Percentiles rank a stretch among this genome's conserved stretches.
phyloP scores from a whole-genome alignment of 2,888 invertebrate species.

The Bombylius discolor region DNA sequence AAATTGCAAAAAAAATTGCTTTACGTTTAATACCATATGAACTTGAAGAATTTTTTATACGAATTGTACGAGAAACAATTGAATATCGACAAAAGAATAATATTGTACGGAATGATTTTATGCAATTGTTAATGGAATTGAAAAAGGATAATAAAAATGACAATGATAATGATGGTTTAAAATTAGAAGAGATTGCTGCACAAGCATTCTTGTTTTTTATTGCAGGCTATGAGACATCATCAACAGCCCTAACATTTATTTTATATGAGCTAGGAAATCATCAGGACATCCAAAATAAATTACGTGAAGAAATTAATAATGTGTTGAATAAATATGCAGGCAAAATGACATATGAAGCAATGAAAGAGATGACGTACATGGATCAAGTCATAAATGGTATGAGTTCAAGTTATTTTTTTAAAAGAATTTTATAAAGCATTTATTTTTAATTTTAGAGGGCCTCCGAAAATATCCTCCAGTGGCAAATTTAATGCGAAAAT shows the following conservation, averaged over 20 bases:
- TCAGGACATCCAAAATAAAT: constrained; percentile 31
- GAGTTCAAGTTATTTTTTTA: neutral
- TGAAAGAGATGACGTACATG: constrained; percentile 35
- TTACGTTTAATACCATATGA: constrained; percentile 15
- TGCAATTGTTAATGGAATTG: constrained; percentile 22
- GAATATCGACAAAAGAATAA: constrained; percentile 1
- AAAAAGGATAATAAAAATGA: constrained; percentile 13
- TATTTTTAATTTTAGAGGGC: constrained; percentile 27
- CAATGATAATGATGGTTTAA: constrained; percentile 11
- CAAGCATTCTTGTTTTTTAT: constrained; percentile 37
- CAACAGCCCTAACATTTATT: constrained; percentile 32
- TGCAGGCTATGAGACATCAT: constrained; percentile 38
- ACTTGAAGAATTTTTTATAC: constrained; percentile 23
- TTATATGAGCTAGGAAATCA: constrained; percentile 32
- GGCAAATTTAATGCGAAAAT: constrained; percentile 25
- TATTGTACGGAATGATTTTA: constrained; percentile 21
- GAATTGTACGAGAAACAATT: constrained; percentile 27
- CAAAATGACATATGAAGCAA: constrained; percentile 31
- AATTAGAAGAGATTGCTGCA: constrained; percentile 23
- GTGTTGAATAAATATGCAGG: constrained; percentile 24
- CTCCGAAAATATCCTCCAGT: constrained; percentile 37
- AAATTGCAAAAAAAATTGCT: constrained; percentile 1
- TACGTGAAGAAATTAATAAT: constrained; percentile 26
- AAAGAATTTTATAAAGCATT: neutral
- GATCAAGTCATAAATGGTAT: constrained; percentile 34